These are phyloP conservation scores for Miltochrista miniata DNA, from an alignment of 2,888 invertebrate species.

Conservation along the genomic window DNA sequence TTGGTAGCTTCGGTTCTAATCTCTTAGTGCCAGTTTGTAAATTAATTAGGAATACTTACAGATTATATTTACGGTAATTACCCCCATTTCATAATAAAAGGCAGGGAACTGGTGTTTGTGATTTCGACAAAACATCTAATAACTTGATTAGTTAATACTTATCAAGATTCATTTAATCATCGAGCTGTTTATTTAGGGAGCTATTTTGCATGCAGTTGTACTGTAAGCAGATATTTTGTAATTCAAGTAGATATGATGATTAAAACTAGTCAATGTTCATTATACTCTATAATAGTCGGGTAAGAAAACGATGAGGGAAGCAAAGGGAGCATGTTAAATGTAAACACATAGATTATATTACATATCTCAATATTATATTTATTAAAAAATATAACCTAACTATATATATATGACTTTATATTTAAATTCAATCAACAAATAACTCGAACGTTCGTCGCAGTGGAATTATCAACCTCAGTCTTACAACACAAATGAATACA, in stretches of 20 bases:
- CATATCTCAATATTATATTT: constrained; percentile 84
- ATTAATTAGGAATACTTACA: constrained; percentile 7
- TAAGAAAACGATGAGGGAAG: background rate
- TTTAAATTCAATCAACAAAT: constrained; percentile 83
- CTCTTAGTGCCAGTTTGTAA: constrained; percentile 31
- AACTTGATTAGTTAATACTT: no score
- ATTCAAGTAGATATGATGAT: constrained; percentile 10
- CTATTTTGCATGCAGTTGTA: background rate
- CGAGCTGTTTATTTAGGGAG: background rate
- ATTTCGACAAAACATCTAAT: background rate
- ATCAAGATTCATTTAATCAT: background rate
- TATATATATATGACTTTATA: constrained; percentile 84
- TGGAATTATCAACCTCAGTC: constrained; percentile 83
- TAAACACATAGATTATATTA: constrained; percentile 70
- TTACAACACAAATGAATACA: constrained; percentile 78
- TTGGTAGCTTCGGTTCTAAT: background rate
- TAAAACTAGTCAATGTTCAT: constrained; percentile 39
- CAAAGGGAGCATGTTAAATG: constrained; percentile 4
- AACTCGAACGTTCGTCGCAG: constrained; percentile 79
- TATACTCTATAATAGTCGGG: background rate
- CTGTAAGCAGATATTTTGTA: background rate
- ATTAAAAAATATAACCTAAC: constrained; percentile 84
- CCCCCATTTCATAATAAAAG: no score
- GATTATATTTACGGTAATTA: no score
- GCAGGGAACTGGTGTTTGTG: no score